Percentiles rank a stretch among this genome's conserved stretches.
These are phyloP conservation scores for Agrypnia vestita DNA, from an alignment of 1,140 invertebrate species.

Conservation along the genomic window DNA sequence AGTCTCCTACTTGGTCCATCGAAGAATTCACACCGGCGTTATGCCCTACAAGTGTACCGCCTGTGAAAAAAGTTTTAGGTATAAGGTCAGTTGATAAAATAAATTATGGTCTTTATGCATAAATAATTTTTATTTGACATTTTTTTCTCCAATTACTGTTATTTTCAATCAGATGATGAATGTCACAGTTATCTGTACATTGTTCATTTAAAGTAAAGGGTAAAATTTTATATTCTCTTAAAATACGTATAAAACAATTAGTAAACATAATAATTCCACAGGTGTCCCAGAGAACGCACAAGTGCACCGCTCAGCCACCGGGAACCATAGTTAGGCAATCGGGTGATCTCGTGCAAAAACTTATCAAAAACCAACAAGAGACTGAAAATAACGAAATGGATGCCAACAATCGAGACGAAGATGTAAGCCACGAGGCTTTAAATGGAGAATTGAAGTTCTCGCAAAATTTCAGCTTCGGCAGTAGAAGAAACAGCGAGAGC, in stretches of 20 bases:
- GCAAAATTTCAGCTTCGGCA: not conserved
- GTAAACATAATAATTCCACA: constrained; percentile 63
- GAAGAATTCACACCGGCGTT: constrained; percentile 86
- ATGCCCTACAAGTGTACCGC: constrained; percentile 88
- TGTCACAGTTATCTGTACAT: not conserved
- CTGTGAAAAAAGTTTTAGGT: constrained; percentile 87
- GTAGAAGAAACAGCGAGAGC: not conserved
- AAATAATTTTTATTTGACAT: no score
- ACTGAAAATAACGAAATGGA: constrained; percentile 37
- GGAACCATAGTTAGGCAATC: constrained; percentile 72
- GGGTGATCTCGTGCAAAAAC: constrained; percentile 71
- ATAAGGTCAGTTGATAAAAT: constrained; percentile 76
- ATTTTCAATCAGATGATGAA: not conserved
- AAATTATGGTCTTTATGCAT: not conserved
- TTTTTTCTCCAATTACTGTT: not conserved
- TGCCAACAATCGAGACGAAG: not conserved
- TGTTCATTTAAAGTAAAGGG: not conserved
- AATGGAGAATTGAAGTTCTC: not conserved
- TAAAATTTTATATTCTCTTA: not conserved
- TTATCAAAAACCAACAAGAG: constrained; percentile 63
- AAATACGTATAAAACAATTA: no score
- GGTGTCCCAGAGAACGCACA: constrained; percentile 87
- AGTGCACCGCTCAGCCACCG: constrained; percentile 78
- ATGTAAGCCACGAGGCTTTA: not conserved
- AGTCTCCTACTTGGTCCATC: constrained; percentile 89